Evolutionary conservation across 37 sponge, comb jelly and placozoan species (phyloP).

Genomic region (Chondrosia reniformis): DNA sequence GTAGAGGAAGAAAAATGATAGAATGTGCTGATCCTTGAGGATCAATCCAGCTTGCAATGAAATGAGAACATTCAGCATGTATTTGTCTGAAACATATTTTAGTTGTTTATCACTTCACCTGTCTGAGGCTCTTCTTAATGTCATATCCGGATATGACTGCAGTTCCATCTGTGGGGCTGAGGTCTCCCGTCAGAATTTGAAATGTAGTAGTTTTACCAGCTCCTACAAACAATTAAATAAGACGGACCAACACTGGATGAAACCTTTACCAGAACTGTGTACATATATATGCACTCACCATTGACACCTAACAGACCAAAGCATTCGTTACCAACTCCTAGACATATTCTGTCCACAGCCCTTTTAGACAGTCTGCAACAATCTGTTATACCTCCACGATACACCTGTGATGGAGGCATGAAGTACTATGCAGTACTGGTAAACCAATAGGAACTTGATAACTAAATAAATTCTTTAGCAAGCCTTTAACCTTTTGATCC

Average conservation of each 20-base stretch:
- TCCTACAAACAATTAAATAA: conserved; percentile 21
- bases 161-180: conserved; percentile 62
- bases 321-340: conserved; percentile 83
- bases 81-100: background rate
- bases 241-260: background rate
- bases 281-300: conserved; percentile 40
- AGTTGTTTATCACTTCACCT: background rate
- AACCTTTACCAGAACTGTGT: background rate
- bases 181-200: conserved; percentile 94
- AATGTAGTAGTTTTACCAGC: conserved; percentile 98
- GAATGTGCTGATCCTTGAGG: too few relatives aligned
- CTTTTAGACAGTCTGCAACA: background rate
- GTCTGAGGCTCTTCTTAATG: conserved; percentile 45
- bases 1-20: too few relatives aligned
- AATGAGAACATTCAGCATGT: too few relatives aligned
- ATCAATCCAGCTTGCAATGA: too few relatives aligned
- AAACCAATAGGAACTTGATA: background rate
- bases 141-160: conserved; percentile 84
- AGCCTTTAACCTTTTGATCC: too few relatives aligned
- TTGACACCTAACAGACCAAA: conserved; percentile 96
- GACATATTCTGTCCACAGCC: conserved; percentile 56
- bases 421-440: background rate
- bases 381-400: background rate
- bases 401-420: background rate
- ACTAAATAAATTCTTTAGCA: background rate